These are phyloP conservation scores for Prunella himalayana DNA, from an alignment of 2,113 vertebrate species.

Conservation along the genomic window DNA sequence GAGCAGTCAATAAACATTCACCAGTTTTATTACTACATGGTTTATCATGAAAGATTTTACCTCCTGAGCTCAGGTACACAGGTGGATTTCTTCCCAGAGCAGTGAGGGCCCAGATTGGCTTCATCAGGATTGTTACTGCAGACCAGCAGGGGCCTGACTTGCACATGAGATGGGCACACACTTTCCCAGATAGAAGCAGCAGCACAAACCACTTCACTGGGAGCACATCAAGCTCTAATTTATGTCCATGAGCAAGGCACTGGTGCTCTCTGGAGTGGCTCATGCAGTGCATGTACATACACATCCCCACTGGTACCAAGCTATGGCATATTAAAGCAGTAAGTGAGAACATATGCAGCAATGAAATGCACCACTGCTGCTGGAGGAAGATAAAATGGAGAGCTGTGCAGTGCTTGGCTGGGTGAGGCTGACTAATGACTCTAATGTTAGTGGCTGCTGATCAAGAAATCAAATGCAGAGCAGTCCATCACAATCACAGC, in stretches of 20 bases:
- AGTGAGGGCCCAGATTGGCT: not conserved
- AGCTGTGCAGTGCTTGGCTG: not conserved
- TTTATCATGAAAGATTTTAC: not conserved
- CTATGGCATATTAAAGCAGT: not conserved
- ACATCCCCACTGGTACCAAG: not conserved
- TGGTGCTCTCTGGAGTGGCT: not conserved
- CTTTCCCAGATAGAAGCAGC: fast-evolving
- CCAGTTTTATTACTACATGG: not conserved
- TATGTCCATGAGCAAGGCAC: not conserved
- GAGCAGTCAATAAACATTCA: not conserved
- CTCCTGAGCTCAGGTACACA: not conserved
- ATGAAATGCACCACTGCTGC: slow-evolving; percentile 26
- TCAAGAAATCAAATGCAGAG: slow-evolving; percentile 31
- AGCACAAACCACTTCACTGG: not conserved
- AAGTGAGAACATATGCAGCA: slow-evolving; percentile 34
- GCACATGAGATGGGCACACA: fast-evolving
- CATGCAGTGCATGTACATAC: fast-evolving
- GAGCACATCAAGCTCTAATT: not conserved
- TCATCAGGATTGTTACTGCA: fast-evolving
- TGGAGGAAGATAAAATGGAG: slow-evolving; percentile 23
- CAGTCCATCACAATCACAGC: not conserved
- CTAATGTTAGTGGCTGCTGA: slow-evolving; percentile 14
- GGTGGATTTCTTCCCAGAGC: not conserved
- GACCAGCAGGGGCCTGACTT: fast-evolving
- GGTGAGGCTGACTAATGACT: slow-evolving; percentile 32